These are phyloP conservation scores for Odontomachus brunneus DNA, from an alignment of 1,140 invertebrate species.

Conservation along the genomic window DNA sequence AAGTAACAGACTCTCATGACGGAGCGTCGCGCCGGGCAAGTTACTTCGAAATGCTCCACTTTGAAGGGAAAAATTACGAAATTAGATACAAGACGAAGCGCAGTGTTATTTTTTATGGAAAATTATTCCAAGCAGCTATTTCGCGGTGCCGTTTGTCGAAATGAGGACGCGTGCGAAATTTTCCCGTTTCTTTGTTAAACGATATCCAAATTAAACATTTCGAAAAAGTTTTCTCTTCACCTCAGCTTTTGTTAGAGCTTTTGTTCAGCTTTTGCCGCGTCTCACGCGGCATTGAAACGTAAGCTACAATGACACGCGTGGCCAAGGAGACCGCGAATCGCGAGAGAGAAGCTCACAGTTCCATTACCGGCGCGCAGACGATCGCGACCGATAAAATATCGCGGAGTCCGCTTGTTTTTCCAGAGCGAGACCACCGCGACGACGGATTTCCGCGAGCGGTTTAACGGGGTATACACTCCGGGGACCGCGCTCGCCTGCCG, in stretches of 20 bases:
- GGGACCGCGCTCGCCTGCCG: constrained; percentile 6
- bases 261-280: too few relatives aligned
- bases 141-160: too few relatives aligned
- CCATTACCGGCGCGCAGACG: neutral
- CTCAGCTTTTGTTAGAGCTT: too few relatives aligned
- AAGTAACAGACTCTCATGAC: neutral
- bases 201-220: too few relatives aligned
- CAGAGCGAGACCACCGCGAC: neutral
- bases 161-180: too few relatives aligned
- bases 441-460: neutral
- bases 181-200: too few relatives aligned
- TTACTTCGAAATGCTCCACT: neutral
- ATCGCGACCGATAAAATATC: constrained; percentile 25
- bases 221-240: too few relatives aligned
- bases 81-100: too few relatives aligned
- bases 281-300: neutral
- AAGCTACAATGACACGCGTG: neutral
- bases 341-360: neutral
- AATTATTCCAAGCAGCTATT: too few relatives aligned
- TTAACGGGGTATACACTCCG: constrained; percentile 1
- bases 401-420: constrained; percentile 36
- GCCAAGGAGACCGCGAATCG: neutral
- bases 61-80: neutral
- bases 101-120: too few relatives aligned
- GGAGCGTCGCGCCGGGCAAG: neutral